These are phyloP conservation scores for Eolophus roseicapilla DNA, from an alignment of 2,113 vertebrate genomes.

Conservation along the genomic window DNA sequence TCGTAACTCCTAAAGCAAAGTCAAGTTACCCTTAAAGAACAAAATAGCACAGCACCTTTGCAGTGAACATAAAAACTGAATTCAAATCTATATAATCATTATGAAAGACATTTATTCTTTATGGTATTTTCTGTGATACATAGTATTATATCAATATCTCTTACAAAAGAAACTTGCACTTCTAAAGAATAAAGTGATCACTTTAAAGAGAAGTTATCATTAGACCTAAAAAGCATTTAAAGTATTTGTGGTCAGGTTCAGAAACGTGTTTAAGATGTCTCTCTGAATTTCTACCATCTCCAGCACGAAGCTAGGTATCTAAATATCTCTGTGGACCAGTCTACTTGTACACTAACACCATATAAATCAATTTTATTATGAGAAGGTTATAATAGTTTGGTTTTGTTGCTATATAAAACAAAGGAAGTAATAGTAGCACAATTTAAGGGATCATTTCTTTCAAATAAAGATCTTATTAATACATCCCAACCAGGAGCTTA, in stretches of 20 bases:
- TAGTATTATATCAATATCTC: neutral
- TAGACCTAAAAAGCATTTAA: neutral
- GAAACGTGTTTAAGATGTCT: neutral
- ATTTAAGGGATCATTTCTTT: neutral
- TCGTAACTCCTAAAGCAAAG: neutral
- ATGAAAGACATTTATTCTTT: neutral
- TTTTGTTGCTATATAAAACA: neutral
- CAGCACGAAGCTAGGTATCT: neutral
- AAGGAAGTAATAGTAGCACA: neutral
- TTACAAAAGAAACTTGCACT: neutral
- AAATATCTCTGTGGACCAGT: neutral
- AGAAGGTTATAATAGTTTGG: neutral
- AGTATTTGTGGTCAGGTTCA: neutral
- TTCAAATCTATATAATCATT: neutral
- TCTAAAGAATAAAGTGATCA: neutral
- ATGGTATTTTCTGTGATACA: neutral
- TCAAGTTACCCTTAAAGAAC: neutral
- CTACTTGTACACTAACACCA: neutral
- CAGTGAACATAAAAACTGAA: neutral
- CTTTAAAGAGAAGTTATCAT: neutral
- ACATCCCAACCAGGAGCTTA: neutral
- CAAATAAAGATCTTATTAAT: neutral
- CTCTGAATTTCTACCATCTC: neutral
- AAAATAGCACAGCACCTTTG: neutral
- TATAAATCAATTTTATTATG: neutral